These are phyloP conservation scores for Micropterix aruncella DNA, from an alignment of 2,888 invertebrate species.

Conservation along the genomic window DNA sequence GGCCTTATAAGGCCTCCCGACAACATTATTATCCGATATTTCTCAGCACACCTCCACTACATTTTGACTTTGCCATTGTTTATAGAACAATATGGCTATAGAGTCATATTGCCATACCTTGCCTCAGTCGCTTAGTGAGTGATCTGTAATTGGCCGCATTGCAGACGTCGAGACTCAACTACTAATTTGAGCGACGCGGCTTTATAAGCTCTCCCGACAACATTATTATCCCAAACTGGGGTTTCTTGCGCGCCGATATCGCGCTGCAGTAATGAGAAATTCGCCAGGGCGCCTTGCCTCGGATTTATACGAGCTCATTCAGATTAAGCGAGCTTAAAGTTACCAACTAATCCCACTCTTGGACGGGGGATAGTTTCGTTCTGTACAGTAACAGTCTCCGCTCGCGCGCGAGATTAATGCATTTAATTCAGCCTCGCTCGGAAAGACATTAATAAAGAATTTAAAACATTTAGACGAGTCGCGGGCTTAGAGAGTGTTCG, in stretches of 20 bases:
- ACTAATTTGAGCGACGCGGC: too few relatives aligned
- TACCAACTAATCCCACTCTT: neutral
- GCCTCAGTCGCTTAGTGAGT: too few relatives aligned
- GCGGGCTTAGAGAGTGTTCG: too few relatives aligned
- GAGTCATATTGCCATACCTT: too few relatives aligned
- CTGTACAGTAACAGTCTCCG: neutral
- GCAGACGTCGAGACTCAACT: too few relatives aligned
- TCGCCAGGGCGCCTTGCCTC: neutral
- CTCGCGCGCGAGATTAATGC: neutral
- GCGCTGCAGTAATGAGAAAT: neutral
- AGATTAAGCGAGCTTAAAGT: neutral
- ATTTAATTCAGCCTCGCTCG: neutral
- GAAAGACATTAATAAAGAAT: neutral
- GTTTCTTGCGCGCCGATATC: neutral
- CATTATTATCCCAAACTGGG: neutral
- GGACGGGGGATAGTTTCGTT: neutral
- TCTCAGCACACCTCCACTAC: too few relatives aligned
- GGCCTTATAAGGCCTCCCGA: too few relatives aligned
- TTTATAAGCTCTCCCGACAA: too few relatives aligned
- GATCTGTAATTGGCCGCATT: too few relatives aligned
- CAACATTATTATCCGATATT: neutral
- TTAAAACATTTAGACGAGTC: neutral
- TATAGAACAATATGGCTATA: too few relatives aligned
- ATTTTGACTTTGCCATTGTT: too few relatives aligned
- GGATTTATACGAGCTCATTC: neutral